Evolutionary conservation across 1,140 invertebrate genomes (phyloP).

Genomic region (Pseudomyrmex dendroicus): DNA sequence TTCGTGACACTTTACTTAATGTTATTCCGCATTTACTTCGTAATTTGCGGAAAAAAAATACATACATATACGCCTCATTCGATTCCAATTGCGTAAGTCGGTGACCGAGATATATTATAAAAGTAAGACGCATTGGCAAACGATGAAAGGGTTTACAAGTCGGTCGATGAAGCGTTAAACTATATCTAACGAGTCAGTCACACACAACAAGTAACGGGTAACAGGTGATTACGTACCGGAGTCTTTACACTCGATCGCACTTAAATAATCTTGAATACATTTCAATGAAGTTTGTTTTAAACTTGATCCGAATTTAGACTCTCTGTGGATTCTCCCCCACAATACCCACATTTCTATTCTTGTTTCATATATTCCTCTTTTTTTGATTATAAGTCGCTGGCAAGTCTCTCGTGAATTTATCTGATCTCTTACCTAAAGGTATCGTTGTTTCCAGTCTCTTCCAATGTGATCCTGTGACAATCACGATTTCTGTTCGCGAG

Average conservation of each 20-base stretch:
- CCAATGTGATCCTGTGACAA: slow-evolving; percentile 6
- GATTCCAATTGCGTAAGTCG: not conserved
- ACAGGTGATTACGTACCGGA: slow-evolving; percentile 1
- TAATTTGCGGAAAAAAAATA: not conserved
- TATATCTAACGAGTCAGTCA: slow-evolving; percentile 37
- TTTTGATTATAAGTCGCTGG: not conserved
- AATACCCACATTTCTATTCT: no score
- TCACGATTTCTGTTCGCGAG: not conserved
- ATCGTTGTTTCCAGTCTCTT: slow-evolving; percentile 39
- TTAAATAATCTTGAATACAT: not conserved
- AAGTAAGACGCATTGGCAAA: slow-evolving; percentile 49
- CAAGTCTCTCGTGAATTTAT: not conserved
- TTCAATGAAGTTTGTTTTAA: not conserved
- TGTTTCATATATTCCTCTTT: no score
- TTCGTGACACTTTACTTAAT: not conserved
- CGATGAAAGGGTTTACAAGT: slow-evolving; percentile 42
- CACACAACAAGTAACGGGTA: slow-evolving; percentile 8
- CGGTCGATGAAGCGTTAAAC: slow-evolving; percentile 47
- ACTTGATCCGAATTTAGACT: slow-evolving; percentile 5
- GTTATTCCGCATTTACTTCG: not conserved
- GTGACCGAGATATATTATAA: slow-evolving; percentile 47
- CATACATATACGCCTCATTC: not conserved
- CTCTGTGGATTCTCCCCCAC: no score
- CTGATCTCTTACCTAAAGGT: slow-evolving; percentile 26
- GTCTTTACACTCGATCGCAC: not conserved